A percentile compares a stretch with the other conserved stretches of the same genome.
phyloP scores from a whole-genome alignment of 2,797 vertebrate genomes.

The Melanotaenia maccullochi region DNA sequence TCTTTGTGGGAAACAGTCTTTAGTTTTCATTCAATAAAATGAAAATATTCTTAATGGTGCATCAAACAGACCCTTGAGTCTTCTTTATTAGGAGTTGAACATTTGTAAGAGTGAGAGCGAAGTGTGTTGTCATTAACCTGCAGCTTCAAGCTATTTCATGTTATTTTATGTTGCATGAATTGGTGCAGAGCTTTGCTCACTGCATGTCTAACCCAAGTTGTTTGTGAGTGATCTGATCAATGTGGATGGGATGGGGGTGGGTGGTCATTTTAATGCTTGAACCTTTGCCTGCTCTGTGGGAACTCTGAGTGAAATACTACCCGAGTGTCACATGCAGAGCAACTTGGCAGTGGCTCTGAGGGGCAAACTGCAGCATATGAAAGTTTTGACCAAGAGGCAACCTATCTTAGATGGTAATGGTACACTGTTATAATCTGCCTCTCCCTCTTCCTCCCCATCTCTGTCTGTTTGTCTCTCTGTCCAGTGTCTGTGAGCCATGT shows the following conservation, averaged over 20 bases:
- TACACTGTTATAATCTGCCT: constrained; percentile 63
- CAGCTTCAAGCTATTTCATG: constrained; percentile 25
- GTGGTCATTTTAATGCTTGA: constrained; percentile 57
- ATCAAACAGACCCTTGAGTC: constrained; percentile 73
- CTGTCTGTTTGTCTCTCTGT: constrained; percentile 85
- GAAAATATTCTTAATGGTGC: constrained; percentile 67
- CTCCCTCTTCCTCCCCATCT: constrained; percentile 72
- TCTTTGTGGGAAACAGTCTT: constrained; percentile 60
- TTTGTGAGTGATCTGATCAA: constrained; percentile 48
- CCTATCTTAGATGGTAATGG: constrained; percentile 45
- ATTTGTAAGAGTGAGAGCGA: constrained; percentile 38
- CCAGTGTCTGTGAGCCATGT: constrained; percentile 87
- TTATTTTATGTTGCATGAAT: constrained; percentile 57
- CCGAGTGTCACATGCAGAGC: constrained; percentile 53
- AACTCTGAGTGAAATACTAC: constrained; percentile 55
- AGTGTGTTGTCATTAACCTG: constrained; percentile 28
- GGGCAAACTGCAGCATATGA: constrained; percentile 38
- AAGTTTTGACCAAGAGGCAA: constrained; percentile 42
- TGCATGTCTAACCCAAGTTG: constrained; percentile 68
- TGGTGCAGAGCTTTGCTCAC: constrained; percentile 51
- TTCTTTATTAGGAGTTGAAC: constrained; percentile 64
- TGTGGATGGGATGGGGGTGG: constrained; percentile 19
- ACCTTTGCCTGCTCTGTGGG: constrained; percentile 57
- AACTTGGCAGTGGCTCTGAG: constrained; percentile 44
- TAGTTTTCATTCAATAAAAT: constrained; percentile 76